Percentiles rank a stretch among this genome's conserved stretches.
These are phyloP conservation scores for Emmelina monodactyla DNA, from an alignment of 2,888 invertebrate species.

Conservation along the genomic window DNA sequence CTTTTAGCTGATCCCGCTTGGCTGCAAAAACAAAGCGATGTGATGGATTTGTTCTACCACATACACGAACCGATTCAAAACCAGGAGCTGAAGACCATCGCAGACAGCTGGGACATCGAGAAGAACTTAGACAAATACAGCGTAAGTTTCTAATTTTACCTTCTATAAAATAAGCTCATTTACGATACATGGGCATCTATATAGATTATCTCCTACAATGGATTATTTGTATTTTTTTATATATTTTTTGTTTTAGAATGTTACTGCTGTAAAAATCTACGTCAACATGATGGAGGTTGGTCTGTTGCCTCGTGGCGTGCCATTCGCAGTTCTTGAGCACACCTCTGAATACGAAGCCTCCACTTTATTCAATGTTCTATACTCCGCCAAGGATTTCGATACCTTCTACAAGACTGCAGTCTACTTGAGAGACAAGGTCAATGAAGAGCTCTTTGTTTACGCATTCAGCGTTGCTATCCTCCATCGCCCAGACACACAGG, in stretches of 20 bases:
- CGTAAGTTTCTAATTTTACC: constrained; percentile 35
- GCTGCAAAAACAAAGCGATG: constrained; percentile 44
- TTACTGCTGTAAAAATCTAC: constrained; percentile 63
- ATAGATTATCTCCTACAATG: neutral
- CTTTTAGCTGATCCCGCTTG: constrained; percentile 58
- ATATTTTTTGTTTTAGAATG: too few relatives aligned
- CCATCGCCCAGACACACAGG: constrained; percentile 70
- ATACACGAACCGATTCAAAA: constrained; percentile 67
- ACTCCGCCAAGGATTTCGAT: constrained; percentile 74
- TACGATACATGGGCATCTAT: neutral
- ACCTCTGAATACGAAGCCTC: constrained; percentile 68
- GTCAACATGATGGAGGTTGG: constrained; percentile 55
- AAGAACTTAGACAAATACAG: constrained; percentile 55
- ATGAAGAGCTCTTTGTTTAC: constrained; percentile 75
- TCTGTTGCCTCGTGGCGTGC: constrained; percentile 63
- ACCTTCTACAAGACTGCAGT: constrained; percentile 75
- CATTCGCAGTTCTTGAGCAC: constrained; percentile 65
- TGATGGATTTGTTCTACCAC: constrained; percentile 51
- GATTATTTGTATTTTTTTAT: constrained; percentile 19
- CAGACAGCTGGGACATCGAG: constrained; percentile 55
- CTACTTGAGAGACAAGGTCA: constrained; percentile 72
- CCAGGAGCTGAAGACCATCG: constrained; percentile 56
- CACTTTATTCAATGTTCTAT: constrained; percentile 71
- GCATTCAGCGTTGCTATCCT: constrained; percentile 69
- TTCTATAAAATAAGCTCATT: neutral